Evolutionary conservation across 1,140 invertebrate genomes (phyloP).

Genomic region (Megalopta genalis): DNA sequence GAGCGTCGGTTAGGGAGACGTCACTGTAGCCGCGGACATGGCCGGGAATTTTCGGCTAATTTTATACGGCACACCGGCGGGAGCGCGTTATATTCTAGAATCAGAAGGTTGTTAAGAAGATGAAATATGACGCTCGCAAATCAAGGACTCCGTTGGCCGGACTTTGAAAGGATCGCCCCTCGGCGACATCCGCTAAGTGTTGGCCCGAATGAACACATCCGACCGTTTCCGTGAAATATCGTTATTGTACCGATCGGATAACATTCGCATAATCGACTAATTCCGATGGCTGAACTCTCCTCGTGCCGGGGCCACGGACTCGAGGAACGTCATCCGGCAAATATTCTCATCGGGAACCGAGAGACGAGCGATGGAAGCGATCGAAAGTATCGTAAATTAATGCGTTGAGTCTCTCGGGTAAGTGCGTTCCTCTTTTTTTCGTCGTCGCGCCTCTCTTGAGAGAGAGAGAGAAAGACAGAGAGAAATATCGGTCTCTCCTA

Average conservation of each 20-base stretch:
- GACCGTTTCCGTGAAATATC: constrained; percentile 39
- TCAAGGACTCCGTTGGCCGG: neutral
- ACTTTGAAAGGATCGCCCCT: neutral
- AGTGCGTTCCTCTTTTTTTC: constrained; percentile 19
- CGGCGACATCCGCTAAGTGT: constrained; percentile 17
- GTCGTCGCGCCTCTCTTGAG: too few species aligned
- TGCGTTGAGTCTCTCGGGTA: constrained; percentile 37
- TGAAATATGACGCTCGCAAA: constrained; percentile 25
- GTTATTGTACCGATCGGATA: constrained; percentile 23
- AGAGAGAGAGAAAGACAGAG: too few species aligned
- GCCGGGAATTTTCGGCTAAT: neutral
- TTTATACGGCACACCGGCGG: neutral
- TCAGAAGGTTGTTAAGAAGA: constrained; percentile 3
- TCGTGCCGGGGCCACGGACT: constrained; percentile 23
- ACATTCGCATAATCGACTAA: constrained; percentile 32
- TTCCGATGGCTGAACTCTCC: constrained; percentile 27
- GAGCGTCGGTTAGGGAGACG: too few species aligned
- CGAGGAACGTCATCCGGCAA: constrained; percentile 44
- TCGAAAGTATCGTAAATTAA: constrained; percentile 66
- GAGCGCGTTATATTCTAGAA: neutral
- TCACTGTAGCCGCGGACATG: too few species aligned
- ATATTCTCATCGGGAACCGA: constrained; percentile 37
- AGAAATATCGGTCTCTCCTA: neutral
- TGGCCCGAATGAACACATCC: constrained; percentile 23
- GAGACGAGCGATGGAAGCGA: constrained; percentile 47